Evolutionary conservation across 53 echinoderm and acorn worm species (phyloP), one percentile per base, ranked within the genome.

Genomic region (Echinometra lucunter): DNA sequence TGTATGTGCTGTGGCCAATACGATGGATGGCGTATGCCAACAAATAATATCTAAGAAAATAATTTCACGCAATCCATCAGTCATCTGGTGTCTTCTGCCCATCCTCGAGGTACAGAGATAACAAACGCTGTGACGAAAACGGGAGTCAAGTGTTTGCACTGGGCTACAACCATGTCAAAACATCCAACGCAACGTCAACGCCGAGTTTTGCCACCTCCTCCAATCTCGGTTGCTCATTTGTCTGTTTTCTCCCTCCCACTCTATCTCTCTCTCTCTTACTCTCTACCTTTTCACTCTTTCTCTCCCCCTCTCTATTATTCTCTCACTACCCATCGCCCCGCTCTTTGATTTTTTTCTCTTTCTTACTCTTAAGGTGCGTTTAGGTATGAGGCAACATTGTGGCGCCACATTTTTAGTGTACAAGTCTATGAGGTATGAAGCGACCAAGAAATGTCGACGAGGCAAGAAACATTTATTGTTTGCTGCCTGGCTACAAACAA

Each of bases 61-160:
- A 85, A 25, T 85, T 85, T n/a, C 25, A 85, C 85, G 42, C 28
- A 27, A 30, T 27, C 85, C 35, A 85, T 85, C 85, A 53, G 85
- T 85, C 85, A 49, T 47, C n/a, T 5, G 2, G 45, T 53, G 12
- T 3, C 12, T 47, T 19, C 28, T 11, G n/a, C 1, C 85, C n/a
- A 47, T 28, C 85, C 47, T 85, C n/a, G 45, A 49, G 47, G 85
- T 23, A 19, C 10, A 85, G 85, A 19, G 85, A 85, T 21, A 85
- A 85, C 85, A 85, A 85, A 85, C 53, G 27, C 13, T 85, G 85
- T 85, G 85, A 85, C 85, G 49, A 85, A 49, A 85, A 37, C 85
- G 85, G 9, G 12, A 25, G n/a, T 28, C 30, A 85, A 85, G 85
- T 85, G 85, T 85, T 85, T 85, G 85, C 49, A 30, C 49, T 27